These are phyloP conservation scores for Linurgus olivaceus DNA, from an alignment of 2,797 vertebrate genomes.

Conservation along the genomic window DNA sequence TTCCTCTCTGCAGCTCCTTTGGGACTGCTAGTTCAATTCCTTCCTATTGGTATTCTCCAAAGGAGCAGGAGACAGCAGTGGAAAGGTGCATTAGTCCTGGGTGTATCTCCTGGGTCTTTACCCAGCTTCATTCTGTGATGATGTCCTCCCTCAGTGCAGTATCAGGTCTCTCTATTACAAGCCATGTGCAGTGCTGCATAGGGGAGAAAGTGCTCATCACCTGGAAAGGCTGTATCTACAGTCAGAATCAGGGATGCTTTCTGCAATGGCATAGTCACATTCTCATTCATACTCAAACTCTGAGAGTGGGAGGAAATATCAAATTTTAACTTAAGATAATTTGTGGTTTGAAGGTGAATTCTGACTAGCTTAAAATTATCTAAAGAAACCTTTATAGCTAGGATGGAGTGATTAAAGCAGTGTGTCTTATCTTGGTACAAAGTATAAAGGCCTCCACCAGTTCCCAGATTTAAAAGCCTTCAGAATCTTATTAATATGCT, in stretches of 20 bases:
- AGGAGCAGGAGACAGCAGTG: not conserved
- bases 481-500: not conserved
- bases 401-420: not conserved
- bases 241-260: not conserved
- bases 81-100: not conserved
- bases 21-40: not conserved
- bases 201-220: not conserved
- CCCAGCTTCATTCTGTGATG: not conserved
- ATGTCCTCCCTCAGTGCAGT: not conserved
- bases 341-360: not conserved
- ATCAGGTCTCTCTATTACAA: not conserved
- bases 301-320: not conserved
- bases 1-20: not conserved
- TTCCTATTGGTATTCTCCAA: not conserved
- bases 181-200: accelerated
- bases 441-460: not conserved
- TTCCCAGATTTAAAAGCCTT: not conserved
- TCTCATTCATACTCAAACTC: not conserved
- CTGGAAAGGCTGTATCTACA: not conserved
- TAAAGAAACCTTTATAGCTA: not conserved
- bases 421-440: not conserved
- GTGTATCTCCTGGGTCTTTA: not conserved
- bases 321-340: not conserved
- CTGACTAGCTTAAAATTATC: not conserved
- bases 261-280: not conserved